These are phyloP conservation scores for Vidua chalybeata DNA, from an alignment of 2,113 vertebrate species.

Conservation along the genomic window DNA sequence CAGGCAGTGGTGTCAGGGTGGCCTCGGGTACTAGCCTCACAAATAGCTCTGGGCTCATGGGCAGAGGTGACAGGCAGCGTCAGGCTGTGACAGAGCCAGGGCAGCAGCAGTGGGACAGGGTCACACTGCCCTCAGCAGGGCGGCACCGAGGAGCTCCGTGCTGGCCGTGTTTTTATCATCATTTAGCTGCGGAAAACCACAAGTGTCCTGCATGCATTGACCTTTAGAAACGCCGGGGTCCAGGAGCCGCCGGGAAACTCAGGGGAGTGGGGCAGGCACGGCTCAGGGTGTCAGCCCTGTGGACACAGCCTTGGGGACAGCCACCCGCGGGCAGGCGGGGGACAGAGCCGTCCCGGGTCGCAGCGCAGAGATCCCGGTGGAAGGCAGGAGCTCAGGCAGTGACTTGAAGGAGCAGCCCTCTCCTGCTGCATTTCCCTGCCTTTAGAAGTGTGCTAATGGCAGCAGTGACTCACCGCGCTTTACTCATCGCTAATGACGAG, in stretches of 20 bases:
- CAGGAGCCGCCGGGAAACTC: neutral
- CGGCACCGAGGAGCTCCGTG: neutral
- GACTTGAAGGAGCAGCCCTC: slow-evolving; percentile 3
- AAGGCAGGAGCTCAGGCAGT: neutral
- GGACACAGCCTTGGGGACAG: neutral
- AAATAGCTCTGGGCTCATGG: neutral
- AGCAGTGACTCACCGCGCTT: slow-evolving; percentile 1
- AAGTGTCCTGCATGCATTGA: neutral
- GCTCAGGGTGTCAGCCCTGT: neutral
- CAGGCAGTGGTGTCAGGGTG: neutral
- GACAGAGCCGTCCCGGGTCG: rapidly evolving
- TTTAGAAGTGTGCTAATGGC: neutral
- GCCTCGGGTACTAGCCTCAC: neutral
- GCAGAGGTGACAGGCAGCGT: neutral
- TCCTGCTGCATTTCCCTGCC: neutral
- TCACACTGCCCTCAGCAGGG: neutral
- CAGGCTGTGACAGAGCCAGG: neutral
- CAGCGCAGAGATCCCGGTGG: neutral
- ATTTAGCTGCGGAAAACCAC: neutral
- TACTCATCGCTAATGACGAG: slow-evolving; percentile 29
- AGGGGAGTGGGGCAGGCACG: rapidly evolving
- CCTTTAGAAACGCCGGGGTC: neutral
- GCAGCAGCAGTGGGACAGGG: neutral
- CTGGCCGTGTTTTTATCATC: neutral
- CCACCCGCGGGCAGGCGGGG: rapidly evolving